Evolutionary conservation across 2,113 vertebrate species (phyloP).

Genomic region (Eublepharis macularius): DNA sequence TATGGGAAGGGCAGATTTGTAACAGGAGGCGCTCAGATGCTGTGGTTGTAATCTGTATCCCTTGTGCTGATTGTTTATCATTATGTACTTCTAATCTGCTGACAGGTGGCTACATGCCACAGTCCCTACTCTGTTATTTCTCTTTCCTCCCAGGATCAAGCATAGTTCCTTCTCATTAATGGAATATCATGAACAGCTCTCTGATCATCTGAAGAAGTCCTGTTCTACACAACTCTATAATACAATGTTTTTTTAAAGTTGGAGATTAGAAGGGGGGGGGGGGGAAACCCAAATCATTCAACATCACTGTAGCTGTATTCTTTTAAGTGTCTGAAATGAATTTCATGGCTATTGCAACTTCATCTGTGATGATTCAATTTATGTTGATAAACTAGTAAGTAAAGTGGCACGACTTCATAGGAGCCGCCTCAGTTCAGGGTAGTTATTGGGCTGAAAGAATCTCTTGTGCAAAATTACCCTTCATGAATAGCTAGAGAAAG

Average conservation of each 20-base stretch:
- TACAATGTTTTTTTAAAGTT: background rate
- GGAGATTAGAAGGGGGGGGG: too few relatives aligned
- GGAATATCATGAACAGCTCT: background rate
- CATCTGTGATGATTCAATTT: background rate
- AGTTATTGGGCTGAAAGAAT: background rate
- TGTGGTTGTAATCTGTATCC: background rate
- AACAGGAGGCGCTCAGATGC: conserved; percentile 1
- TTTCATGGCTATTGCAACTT: background rate
- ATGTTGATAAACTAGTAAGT: background rate
- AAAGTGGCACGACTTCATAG: background rate
- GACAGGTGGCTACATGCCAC: background rate
- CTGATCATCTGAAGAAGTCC: background rate
- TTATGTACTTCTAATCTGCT: background rate
- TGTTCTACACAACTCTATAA: background rate
- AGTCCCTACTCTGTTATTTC: background rate
- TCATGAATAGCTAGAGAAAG: too few relatives aligned
- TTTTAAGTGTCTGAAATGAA: background rate
- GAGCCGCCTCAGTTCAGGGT: background rate
- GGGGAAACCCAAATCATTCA: too few relatives aligned
- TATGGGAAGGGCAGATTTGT: background rate
- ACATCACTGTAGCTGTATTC: background rate
- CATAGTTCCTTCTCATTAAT: background rate
- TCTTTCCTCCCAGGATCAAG: background rate
- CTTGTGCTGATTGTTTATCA: background rate
- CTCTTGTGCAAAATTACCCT: too few relatives aligned